phyloP scores from a whole-genome alignment of 2,888 invertebrate genomes.

The Drosophila macrospina region DNA sequence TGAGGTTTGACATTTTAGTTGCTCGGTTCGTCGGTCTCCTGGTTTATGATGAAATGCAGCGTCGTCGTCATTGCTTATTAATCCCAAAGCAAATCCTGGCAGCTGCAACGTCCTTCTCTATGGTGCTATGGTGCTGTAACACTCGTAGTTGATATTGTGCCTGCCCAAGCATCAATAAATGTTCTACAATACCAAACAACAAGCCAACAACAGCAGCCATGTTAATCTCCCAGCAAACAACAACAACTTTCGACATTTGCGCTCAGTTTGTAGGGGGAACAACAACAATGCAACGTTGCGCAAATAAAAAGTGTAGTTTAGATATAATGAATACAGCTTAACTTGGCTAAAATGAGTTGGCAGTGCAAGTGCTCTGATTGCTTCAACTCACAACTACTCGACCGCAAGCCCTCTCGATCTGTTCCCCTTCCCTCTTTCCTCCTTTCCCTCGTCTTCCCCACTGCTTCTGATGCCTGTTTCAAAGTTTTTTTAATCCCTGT shows the following conservation, averaged over 20 bases:
- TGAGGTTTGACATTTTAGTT: conserved; percentile 44
- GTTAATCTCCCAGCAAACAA: conserved; percentile 42
- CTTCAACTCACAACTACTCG: conserved; percentile 30
- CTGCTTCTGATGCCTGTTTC: no score
- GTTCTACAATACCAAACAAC: conserved; percentile 63
- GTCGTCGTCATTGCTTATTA: conserved; percentile 61
- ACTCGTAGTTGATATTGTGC: conserved; percentile 41
- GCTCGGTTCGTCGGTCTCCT: conserved; percentile 30
- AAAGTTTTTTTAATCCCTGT: conserved; percentile 31
- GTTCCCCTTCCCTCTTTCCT: neutral
- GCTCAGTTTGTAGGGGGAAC: conserved; percentile 1
- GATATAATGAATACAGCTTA: conserved; percentile 75
- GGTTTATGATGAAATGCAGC: conserved; percentile 58
- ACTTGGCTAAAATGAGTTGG: conserved; percentile 76
- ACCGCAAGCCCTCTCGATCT: conserved; percentile 14
- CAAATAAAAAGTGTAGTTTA: conserved; percentile 70
- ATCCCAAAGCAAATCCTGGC: conserved; percentile 64
- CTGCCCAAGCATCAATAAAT: conserved; percentile 75
- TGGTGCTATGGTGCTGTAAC: conserved; percentile 11
- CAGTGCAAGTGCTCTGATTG: conserved; percentile 34
- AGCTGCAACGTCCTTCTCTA: conserved; percentile 12
- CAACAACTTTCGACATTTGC: conserved; percentile 18
- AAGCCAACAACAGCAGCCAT: conserved; percentile 39
- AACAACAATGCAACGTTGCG: conserved; percentile 35
- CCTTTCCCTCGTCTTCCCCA: no score